These are phyloP conservation scores for Minunthozetes semirufus DNA, from an alignment of 2,888 invertebrate genomes.

Conservation along the genomic window DNA sequence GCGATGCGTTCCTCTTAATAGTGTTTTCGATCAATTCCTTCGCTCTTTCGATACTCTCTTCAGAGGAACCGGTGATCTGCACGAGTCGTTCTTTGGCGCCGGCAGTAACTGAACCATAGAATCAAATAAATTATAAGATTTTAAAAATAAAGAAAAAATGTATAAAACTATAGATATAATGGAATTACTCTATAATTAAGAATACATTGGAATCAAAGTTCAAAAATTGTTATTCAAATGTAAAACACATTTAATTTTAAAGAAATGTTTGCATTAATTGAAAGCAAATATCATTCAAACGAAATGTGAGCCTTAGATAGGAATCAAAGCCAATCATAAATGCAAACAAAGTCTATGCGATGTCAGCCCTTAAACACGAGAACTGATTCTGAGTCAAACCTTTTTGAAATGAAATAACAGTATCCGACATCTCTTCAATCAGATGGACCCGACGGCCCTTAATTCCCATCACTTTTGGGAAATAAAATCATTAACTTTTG, in stretches of 20 bases:
- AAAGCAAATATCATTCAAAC: background rate
- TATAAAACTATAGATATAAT: too few species aligned
- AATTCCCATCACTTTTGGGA: slow-evolving; percentile 89
- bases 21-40: slow-evolving; percentile 91
- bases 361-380: background rate
- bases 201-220: background rate
- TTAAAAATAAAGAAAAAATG: too few species aligned
- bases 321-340: slow-evolving; percentile 44
- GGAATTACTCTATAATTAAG: too few species aligned
- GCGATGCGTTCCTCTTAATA: slow-evolving; percentile 87
- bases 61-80: slow-evolving; percentile 87
- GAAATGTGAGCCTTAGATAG: background rate
- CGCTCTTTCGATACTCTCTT: slow-evolving; percentile 87
- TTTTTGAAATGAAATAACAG: slow-evolving; percentile 98
- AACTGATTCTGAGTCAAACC: slow-evolving; percentile 56
- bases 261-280: background rate
- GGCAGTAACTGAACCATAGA: slow-evolving; percentile 68
- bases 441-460: slow-evolving; percentile 95
- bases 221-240: background rate
- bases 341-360: background rate
- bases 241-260: background rate
- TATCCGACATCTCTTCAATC: slow-evolving; percentile 97
- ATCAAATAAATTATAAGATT: background rate
- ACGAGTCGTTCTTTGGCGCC: slow-evolving; percentile 90
- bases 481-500: slow-evolving; percentile 26